phyloP scores from a whole-genome alignment of 2,888 invertebrate genomes.

The Drosophila melanocephala region DNA sequence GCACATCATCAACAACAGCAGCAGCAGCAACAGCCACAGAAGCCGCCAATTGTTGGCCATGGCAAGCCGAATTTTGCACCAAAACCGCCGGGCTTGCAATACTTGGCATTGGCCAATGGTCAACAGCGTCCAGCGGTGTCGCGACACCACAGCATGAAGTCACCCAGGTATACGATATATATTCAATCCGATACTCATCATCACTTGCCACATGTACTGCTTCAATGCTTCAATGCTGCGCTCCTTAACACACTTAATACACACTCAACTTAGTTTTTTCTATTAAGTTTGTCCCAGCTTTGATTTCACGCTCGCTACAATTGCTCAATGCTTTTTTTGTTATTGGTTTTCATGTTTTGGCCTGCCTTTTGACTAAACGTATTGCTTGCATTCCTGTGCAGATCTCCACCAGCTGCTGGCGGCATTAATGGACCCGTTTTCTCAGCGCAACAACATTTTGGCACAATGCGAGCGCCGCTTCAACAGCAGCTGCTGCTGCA shows the following conservation, averaged over 20 bases:
- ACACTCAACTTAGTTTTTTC: constrained; percentile 1
- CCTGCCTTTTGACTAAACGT: not conserved
- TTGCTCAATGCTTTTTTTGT: not conserved
- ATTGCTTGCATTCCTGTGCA: constrained; percentile 35
- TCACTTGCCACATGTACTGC: constrained; percentile 19
- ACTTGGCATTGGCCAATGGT: constrained; percentile 84
- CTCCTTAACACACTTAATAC: not conserved
- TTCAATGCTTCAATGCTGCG: constrained; percentile 26
- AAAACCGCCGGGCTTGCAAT: constrained; percentile 89
- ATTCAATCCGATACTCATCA: constrained; percentile 14
- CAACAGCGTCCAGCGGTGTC: constrained; percentile 87
- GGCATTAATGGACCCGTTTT: constrained; percentile 81
- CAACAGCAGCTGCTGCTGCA: constrained; percentile 68
- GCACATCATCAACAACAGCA: constrained; percentile 37
- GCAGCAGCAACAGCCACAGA: constrained; percentile 43
- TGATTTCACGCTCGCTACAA: constrained; percentile 1
- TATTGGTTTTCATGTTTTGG: not conserved
- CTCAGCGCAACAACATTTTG: constrained; percentile 84
- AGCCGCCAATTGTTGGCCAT: constrained; percentile 86
- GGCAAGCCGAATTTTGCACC: constrained; percentile 94
- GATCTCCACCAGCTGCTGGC: constrained; percentile 85
- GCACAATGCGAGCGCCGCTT: constrained; percentile 84
- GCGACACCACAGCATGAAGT: constrained; percentile 93
- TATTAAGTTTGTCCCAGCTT: constrained; percentile 24
- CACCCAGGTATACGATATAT: constrained; percentile 88